These are phyloP conservation scores for Chironomus tentans DNA, from an alignment of 2,888 invertebrate species.

Conservation along the genomic window DNA sequence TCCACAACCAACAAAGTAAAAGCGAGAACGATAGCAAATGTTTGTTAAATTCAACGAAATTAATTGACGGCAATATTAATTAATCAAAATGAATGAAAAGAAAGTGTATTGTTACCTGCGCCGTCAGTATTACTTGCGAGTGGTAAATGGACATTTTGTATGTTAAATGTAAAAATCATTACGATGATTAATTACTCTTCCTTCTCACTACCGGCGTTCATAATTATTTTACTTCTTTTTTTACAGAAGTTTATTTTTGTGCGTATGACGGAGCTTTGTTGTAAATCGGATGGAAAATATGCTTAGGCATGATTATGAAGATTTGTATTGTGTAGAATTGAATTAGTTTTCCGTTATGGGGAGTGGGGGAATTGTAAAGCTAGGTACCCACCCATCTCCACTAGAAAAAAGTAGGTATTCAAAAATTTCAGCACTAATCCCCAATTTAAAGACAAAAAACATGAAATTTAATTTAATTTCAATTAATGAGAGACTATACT, in stretches of 20 bases:
- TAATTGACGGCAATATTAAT: conserved; percentile 18
- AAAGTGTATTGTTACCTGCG: too few relatives aligned
- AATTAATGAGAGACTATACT: too few relatives aligned
- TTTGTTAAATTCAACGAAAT: conserved; percentile 3
- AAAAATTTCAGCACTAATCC: too few relatives aligned
- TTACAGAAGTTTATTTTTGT: neutral
- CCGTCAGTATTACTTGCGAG: neutral
- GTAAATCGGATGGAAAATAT: neutral
- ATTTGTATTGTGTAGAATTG: neutral
- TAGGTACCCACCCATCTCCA: too few relatives aligned
- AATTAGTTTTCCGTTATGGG: neutral
- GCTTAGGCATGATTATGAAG: neutral
- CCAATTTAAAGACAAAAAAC: too few relatives aligned
- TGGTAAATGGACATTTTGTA: neutral
- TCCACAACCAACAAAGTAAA: neutral
- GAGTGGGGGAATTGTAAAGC: neutral
- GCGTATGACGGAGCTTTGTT: neutral
- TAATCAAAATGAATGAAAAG: neutral
- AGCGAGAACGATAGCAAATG: conserved; percentile 20
- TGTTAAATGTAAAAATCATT: conserved; percentile 7
- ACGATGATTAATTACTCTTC: conserved; percentile 1
- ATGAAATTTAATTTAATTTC: too few relatives aligned
- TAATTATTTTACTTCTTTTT: too few relatives aligned
- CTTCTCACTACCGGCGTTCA: neutral
- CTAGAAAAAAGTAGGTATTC: too few relatives aligned